Base-by-base conservation (phyloP, 2,888 invertebrate species). In the Meiosimyza platycephala region DNA sequence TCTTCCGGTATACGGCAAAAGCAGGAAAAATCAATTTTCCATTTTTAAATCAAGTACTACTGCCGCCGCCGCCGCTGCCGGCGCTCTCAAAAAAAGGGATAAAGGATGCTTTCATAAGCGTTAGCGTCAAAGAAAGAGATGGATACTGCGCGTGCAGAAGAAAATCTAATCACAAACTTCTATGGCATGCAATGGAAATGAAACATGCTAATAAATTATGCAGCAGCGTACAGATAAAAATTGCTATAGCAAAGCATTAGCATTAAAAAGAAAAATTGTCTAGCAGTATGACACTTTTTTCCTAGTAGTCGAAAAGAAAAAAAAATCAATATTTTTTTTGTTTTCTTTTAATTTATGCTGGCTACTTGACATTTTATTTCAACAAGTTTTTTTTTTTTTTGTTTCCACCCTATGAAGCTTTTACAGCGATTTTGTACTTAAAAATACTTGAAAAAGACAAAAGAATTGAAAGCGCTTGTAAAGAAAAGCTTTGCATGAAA, bases 11-110 rank as follows among this genome's bases (percentile, higher is more conserved):
- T 78, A 78, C 76, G 79, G 77, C 78, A 75, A 77, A 78, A 80
- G 78, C 80, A 85, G 84, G 85, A 84, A 84, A 84, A 84, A 85
- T 85, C 85, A 84, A 85, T 84, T 84, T 84, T 85, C 84, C 85
- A 84, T 33, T 50, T 80, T 82, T 83, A 83, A 83, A 81, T 80
- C 78, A 82, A 83, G 83, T 66, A 75, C 65, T 13, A 72, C 63
- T 71, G 48, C 47, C 50, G 67, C 33, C 51, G 67, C 33, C 51
- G 2, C 22, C 22, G 64, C 51, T 13, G 13, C 13, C 69, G 18
- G 47, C 67, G 40, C 40, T 63, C 66, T 28, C 62, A 60, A 13
- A 55, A 55, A 71, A 75, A 71, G 66, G 69, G 73, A 75, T 71
- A 76, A 76, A 76, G 67, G 76, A 76, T 77, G 78, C 76, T 79